Base-by-base conservation (phyloP, 2,888 invertebrate genomes). In the Drosophila infuscata region DNA sequence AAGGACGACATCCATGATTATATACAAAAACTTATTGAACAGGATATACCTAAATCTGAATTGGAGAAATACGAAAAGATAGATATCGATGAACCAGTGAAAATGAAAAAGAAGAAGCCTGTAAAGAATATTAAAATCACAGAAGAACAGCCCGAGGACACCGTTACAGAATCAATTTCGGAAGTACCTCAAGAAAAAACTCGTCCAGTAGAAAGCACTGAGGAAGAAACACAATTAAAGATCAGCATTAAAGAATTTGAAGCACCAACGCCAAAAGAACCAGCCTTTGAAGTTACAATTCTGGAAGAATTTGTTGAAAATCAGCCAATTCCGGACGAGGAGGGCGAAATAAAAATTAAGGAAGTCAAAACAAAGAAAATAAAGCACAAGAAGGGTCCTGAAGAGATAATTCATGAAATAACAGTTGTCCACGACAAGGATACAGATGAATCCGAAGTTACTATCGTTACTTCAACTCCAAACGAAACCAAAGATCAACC, bases 51-150 rank as follows among this genome's bases (percentile, higher is more conserved):
- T 36, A 92, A 93, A 81, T 92, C 93, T 0, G 93, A 93, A 74
- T 89, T 93, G 3, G 93, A 94, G 67, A 93, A 93, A 78, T 92
- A 94, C 43, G 93, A 94, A 82, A 93, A 93, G 78, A 83, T 92
- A 11, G 92, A 92, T 33, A 72, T 93, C 17, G 93, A 94, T 53
- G 91, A 93, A 66, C 91, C 92, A 9, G 91, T 93, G 77, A 93
- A 90, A 90, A 93, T 88, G 51, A 93, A 79, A 49, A 77, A 80
- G 70, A 77, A 81, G 59, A 77, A 70, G 17, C 80, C 82, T 5
- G 51, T 49, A 3, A 81, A 76, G 6, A 83, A 90, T 54, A 61
- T 82, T 0, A 78, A 75, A 30, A 62, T 81, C 0, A 75, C 52
- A 11, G 81, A 85, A 9, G 82, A 82, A 46, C 46, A 88, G 30